A percentile compares a stretch with the other conserved stretches of the same genome.
These are phyloP conservation scores for rat (Rattus norvegicus) DNA, from an alignment of 2,113 vertebrate species.

Conservation along the genomic window DNA sequence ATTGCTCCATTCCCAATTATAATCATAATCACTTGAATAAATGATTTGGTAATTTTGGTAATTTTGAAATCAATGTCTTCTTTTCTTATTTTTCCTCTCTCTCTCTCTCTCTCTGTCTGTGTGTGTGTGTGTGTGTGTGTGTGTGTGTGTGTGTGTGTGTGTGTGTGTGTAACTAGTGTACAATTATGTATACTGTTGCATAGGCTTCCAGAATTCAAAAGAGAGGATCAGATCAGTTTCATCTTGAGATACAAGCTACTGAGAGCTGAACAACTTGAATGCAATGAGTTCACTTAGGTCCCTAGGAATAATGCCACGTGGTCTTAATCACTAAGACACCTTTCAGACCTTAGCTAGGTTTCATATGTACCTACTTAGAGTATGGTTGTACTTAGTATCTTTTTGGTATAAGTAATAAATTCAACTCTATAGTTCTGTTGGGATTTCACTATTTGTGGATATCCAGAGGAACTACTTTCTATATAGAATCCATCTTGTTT, in stretches of 20 bases:
- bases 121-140: neutral
- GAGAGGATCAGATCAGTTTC: neutral
- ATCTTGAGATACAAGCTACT: too few species aligned
- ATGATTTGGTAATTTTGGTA: too few species aligned
- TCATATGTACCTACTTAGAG: neutral
- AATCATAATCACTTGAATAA: too few species aligned
- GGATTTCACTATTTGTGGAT: neutral
- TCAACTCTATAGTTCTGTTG: neutral
- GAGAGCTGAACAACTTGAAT: neutral
- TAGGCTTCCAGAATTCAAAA: neutral
- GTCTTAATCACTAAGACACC: neutral
- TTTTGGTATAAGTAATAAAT: neutral
- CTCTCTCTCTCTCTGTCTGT: too few species aligned
- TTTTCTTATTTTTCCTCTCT: too few species aligned
- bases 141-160: neutral
- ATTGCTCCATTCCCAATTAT: too few species aligned
- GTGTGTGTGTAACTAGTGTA: neutral
- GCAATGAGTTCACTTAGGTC: neutral
- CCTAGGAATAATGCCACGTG: fast-evolving
- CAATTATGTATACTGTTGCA: neutral
- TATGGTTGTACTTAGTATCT: neutral
- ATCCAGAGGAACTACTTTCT: neutral
- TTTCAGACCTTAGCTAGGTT: neutral
- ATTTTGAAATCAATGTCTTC: neutral
- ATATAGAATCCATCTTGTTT: neutral